These are phyloP conservation scores for Oreochromis mossambicus DNA, from an alignment of 2,797 vertebrate genomes.

Conservation along the genomic window DNA sequence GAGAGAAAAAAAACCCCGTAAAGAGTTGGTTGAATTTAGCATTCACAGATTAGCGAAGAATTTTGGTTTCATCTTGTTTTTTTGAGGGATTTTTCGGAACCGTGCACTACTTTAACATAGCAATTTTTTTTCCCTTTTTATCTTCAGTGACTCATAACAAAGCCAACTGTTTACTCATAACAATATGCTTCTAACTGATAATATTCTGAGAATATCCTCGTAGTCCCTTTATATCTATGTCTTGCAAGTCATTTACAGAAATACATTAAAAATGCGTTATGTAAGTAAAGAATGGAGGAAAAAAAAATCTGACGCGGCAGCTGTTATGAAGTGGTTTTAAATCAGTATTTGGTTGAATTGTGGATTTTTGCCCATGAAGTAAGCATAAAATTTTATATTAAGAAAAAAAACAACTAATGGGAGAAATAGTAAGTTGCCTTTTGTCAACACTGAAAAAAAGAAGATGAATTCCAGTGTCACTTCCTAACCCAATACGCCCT, in stretches of 20 bases:
- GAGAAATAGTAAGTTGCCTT: background rate
- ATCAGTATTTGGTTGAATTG: background rate
- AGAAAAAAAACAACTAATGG: background rate
- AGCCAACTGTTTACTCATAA: slow-evolving; percentile 4
- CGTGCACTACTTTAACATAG: background rate
- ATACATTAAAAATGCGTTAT: background rate
- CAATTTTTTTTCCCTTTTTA: background rate
- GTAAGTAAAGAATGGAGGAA: background rate
- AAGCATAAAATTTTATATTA: background rate
- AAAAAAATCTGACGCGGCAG: background rate
- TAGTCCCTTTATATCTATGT: background rate
- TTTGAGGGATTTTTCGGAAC: background rate
- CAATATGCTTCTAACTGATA: background rate
- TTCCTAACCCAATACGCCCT: slow-evolving; percentile 43
- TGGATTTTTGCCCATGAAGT: background rate
- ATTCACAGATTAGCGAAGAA: background rate
- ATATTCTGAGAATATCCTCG: background rate
- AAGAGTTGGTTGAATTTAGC: background rate
- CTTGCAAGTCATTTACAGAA: background rate
- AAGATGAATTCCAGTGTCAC: slow-evolving; percentile 39
- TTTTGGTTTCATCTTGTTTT: slow-evolving; percentile 9
- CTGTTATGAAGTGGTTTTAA: background rate
- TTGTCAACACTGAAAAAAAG: background rate
- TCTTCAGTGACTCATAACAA: slow-evolving; percentile 2
- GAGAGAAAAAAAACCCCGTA: background rate